A percentile compares a stretch with the other conserved stretches of the same genome.
Evolutionary conservation across 1,140 invertebrate genomes (phyloP).

Genomic region (Campodea augens): DNA sequence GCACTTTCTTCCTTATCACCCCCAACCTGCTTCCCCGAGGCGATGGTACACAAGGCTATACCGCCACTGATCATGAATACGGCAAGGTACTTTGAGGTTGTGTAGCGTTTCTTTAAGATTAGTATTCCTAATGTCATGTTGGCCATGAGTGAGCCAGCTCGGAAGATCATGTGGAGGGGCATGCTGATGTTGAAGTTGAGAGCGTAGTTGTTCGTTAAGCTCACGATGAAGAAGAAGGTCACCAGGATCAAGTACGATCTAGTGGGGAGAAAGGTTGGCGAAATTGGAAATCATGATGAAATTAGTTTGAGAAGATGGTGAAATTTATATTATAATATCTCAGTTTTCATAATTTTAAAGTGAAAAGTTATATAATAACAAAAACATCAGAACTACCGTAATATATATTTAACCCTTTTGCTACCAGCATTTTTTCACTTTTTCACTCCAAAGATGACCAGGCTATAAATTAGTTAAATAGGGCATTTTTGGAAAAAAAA

Average conservation of each 20-base stretch:
- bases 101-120: conserved; percentile 70
- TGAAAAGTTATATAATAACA: conserved; percentile 8
- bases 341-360: conserved; percentile 1
- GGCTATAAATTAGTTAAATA: no score
- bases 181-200: conserved; percentile 95
- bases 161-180: conserved; percentile 96
- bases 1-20: no score
- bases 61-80: conserved; percentile 82
- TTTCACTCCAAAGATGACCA: no score
- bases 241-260: conserved; percentile 75
- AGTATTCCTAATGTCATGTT: conserved; percentile 91
- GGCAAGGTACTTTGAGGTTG: conserved; percentile 70
- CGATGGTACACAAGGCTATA: conserved; percentile 77
- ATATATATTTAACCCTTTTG: conserved; percentile 42
- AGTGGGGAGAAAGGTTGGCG: conserved; percentile 18
- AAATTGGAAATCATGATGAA: conserved; percentile 1
- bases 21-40: conserved; percentile 49
- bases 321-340: conserved; percentile 8
- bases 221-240: conserved; percentile 75
- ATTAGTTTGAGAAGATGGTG: neutral
- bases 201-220: conserved; percentile 89
- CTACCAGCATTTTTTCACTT: no score
- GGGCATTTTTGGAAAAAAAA: no score
- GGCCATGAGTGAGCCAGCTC: conserved; percentile 86
- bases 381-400: conserved; percentile 19